Evolutionary conservation across 2,888 invertebrate genomes (phyloP), one percentile per base, ranked within the genome.

Genomic region (Ephialtes manifestator): DNA sequence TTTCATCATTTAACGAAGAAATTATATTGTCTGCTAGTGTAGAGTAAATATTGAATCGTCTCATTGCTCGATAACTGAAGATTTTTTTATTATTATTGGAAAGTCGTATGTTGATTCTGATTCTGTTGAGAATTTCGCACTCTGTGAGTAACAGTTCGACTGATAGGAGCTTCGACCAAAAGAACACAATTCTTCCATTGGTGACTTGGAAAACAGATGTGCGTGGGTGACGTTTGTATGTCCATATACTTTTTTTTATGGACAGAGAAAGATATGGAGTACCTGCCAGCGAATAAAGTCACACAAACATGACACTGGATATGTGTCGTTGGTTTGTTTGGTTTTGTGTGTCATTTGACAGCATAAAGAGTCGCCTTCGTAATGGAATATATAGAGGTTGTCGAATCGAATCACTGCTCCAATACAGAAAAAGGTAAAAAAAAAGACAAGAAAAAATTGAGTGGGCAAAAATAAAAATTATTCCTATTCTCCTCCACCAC

Each of bases 201-300:
- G 15, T 28, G 28, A 55, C 55, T 58, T 28, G 58, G 28, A 11
- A 28, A 58, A 15, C 58, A 28, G 28, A 58, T 28, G 24, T 55
- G 58, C 58, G 58, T 58, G 58, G 58, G 58, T 58, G 28, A 58
- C 58, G 13, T 58, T 58, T 18, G 5, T 18, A 51, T 51, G 51
- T 18, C 51, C 18, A 51, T 51, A 51, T 4, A 18, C n/a, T 28
- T 58, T 58, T 58, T 28, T 24, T 11, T 24, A 15, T 28, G 20
- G 4, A 28, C 11, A 58, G 4, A 28, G 3, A 4, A 8, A 58
- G 55, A 58, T 28, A 58, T 15, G 13, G 24, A 24, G 13, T 28
- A 58, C 11, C 28, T 24, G 24, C 13, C 4, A 5, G 53, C 53
- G 13, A 58, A 51, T 51, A 51, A n/a, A 51, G 55, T 58, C 55